Evolutionary conservation across 2,888 invertebrate genomes (phyloP).

Genomic region (Drosophila pseudotalamancana): DNA sequence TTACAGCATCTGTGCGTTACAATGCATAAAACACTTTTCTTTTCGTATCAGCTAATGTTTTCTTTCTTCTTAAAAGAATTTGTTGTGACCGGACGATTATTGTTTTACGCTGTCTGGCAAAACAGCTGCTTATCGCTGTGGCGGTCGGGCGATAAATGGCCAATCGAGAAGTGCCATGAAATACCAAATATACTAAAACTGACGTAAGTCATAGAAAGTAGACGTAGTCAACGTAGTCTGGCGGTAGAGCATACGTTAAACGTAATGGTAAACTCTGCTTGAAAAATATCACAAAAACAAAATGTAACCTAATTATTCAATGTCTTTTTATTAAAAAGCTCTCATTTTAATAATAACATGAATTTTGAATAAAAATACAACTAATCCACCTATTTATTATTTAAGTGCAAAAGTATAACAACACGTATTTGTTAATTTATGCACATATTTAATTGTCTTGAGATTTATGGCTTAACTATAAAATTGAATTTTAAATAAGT

Average conservation of each 20-base stretch:
- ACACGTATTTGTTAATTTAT: too few species aligned
- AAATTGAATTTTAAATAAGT: too few species aligned
- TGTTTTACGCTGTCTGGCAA: slow-evolving; percentile 32
- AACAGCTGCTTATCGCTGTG: slow-evolving; percentile 40
- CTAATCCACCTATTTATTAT: too few species aligned
- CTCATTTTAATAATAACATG: too few species aligned
- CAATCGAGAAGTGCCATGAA: slow-evolving; percentile 1
- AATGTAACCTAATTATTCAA: too few species aligned
- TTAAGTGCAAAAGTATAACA: too few species aligned
- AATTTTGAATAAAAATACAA: too few species aligned
- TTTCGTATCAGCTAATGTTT: slow-evolving; percentile 17
- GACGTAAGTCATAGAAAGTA: not conserved
- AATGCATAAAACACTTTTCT: slow-evolving; percentile 1
- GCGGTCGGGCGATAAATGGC: slow-evolving; percentile 23
- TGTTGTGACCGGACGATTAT: slow-evolving; percentile 50
- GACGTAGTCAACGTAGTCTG: not conserved
- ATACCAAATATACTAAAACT: not conserved
- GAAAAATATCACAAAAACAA: not conserved
- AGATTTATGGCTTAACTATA: too few species aligned
- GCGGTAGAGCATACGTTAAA: not conserved
- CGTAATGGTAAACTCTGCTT: too few species aligned
- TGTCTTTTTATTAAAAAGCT: too few species aligned
- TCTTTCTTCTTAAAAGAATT: slow-evolving; percentile 38
- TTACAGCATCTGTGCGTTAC: not conserved
- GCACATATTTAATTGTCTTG: too few species aligned